Evolutionary conservation across 2,888 invertebrate genomes (phyloP), one percentile per base, ranked within the genome.

Genomic region (Hemistola chrysoprasaria): DNA sequence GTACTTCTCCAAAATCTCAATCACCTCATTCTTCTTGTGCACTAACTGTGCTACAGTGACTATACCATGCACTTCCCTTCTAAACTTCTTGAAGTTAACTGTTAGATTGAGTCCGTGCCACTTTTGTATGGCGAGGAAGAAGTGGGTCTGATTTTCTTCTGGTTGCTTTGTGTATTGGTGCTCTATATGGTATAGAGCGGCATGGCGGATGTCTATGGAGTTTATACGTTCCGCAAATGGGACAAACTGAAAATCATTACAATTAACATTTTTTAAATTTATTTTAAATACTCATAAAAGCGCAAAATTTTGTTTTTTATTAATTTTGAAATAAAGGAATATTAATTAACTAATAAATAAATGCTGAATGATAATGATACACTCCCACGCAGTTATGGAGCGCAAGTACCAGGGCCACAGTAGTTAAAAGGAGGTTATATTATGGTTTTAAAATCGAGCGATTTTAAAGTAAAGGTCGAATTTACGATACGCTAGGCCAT

Each of bases 21-120:
- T 85, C 6, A 98, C 92, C 64, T 92, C 91, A 50, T 96, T 92
- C 76, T 97, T 95, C 42, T 92, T 91, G 59, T 95, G 93, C 21
- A 98, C 73, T 26, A 98, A 78, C 72, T 98, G 97, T 0, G 96
- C 93, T 40, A 98, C 90, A 1, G 95, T 97, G 1, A 96, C 90
- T 50, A 96, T 92, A 24, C 92, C 90, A 45, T 92, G 91, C 1
- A 97, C 92, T 68, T 95, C 94, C 52, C 92, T 93, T 48, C 93
- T 92, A 61, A 98, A 95, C 35, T 91, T 90, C 29, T 92, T 91
- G 75, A 94, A 98, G 65, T 94, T 93, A 58, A 95, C 93, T 0
- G 97, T 95, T 48, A 96, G 90, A 80, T 98, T 98, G 10, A 98
- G 90, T 1, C 94, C 95, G 65, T 92, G 92, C 97, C 98, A 98